Percentiles rank a stretch among this genome's conserved stretches.
These are phyloP conservation scores for Trichopoda pennipes DNA, from an alignment of 2,888 invertebrate genomes.

Conservation along the genomic window DNA sequence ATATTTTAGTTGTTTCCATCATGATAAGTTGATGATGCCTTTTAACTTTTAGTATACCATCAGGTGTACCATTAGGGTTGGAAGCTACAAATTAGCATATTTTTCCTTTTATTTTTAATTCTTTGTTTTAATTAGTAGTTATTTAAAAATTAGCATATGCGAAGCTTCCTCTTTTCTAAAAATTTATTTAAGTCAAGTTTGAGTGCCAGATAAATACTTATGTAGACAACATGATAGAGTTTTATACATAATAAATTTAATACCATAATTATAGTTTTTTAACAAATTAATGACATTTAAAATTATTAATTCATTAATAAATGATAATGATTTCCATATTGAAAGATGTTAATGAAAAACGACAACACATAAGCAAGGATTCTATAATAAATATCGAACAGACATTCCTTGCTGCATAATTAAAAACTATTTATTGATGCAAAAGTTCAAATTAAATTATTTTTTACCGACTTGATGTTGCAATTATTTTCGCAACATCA, in stretches of 20 bases:
- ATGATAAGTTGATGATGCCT: slow-evolving; percentile 53
- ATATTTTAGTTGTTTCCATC: slow-evolving; percentile 28
- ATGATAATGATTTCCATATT: too few relatives aligned
- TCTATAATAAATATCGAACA: too few relatives aligned
- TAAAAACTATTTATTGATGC: too few relatives aligned
- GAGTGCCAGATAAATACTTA: not conserved
- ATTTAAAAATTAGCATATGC: slow-evolving; percentile 31
- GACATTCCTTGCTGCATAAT: too few relatives aligned
- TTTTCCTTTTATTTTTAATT: slow-evolving; percentile 21
- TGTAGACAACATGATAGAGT: not conserved
- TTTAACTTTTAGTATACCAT: slow-evolving; percentile 51
- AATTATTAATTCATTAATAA: too few relatives aligned
- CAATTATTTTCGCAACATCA: too few relatives aligned
- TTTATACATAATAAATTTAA: slow-evolving; percentile 13
- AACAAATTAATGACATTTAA: too few relatives aligned
- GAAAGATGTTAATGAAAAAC: too few relatives aligned
- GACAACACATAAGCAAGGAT: too few relatives aligned
- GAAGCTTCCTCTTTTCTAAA: slow-evolving; percentile 49
- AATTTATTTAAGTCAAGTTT: slow-evolving; percentile 1
- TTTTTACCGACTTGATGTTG: too few relatives aligned
- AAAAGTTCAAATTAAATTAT: too few relatives aligned
- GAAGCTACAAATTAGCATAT: slow-evolving; percentile 52
- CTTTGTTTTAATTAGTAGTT: slow-evolving; percentile 51
- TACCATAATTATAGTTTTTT: not conserved
- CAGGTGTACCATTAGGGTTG: slow-evolving; percentile 44